Conservation (phyloP, 2,888 invertebrate species). For the Trichogramma evanescens region DNA sequence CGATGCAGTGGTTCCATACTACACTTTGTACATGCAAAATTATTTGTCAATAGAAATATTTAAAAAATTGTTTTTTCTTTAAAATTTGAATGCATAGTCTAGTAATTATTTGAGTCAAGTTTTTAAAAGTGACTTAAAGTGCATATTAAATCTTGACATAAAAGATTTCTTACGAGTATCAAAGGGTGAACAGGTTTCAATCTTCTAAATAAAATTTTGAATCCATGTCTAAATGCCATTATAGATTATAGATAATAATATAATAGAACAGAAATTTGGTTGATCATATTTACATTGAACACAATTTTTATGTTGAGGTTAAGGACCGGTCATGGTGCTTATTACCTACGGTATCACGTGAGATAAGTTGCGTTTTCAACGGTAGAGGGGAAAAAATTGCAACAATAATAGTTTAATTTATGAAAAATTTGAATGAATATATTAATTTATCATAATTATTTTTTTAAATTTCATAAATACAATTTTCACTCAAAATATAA, state of each 20-base stretch:
- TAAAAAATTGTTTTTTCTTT: not conserved
- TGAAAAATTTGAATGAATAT: not conserved
- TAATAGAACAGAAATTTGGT: slow-evolving; percentile 1
- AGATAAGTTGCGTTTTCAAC: not conserved
- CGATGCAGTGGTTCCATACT: slow-evolving; percentile 29
- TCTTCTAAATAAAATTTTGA: slow-evolving; percentile 14
- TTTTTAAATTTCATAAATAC: slow-evolving; percentile 24
- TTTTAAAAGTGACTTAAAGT: not conserved
- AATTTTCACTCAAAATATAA: slow-evolving; percentile 34
- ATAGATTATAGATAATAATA: slow-evolving; percentile 1
- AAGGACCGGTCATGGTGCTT: not conserved
- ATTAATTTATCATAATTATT: slow-evolving; percentile 13
- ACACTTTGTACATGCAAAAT: slow-evolving; percentile 13
- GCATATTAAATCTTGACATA: not conserved
- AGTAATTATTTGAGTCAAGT: not conserved
- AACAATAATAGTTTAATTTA: not conserved
- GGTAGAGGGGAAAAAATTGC: no score
- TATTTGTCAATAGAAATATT: not conserved
- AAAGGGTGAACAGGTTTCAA: slow-evolving; percentile 8
- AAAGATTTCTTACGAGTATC: slow-evolving; percentile 11
- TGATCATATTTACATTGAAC: slow-evolving; percentile 1
- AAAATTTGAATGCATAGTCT: not conserved
- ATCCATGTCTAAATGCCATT: slow-evolving; percentile 11
- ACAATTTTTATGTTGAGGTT: slow-evolving; percentile 9
- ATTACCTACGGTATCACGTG: slow-evolving; percentile 1